phyloP scores from a whole-genome alignment of 2,797 vertebrate species.

The Eulemur coronatus region DNA sequence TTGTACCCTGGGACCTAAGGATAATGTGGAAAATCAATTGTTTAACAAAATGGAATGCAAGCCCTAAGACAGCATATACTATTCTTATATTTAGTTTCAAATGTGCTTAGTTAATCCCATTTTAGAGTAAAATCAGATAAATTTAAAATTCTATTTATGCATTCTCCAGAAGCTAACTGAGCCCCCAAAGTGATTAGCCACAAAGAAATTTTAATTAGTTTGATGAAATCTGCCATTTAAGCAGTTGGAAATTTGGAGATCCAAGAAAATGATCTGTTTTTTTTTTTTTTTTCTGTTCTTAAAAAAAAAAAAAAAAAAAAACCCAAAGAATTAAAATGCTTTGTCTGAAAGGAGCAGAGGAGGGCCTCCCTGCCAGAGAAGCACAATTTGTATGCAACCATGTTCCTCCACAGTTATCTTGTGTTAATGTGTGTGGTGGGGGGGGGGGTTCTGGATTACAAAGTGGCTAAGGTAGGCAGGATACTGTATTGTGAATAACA shows the following conservation, averaged over 20 bases:
- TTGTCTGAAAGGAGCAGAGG: slow-evolving; percentile 60
- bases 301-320: background rate
- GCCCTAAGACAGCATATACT: background rate
- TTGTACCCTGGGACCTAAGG: slow-evolving; percentile 69
- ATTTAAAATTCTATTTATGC: slow-evolving; percentile 65
- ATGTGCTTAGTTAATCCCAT: slow-evolving; percentile 50
- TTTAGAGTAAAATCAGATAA: slow-evolving; percentile 65
- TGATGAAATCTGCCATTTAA: slow-evolving; percentile 79
- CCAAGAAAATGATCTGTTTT: slow-evolving; percentile 44
- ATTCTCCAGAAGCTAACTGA: slow-evolving; percentile 68
- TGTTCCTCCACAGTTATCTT: slow-evolving; percentile 59
- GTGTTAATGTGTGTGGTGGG: slow-evolving; percentile 19
- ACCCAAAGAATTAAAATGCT: slow-evolving; percentile 66
- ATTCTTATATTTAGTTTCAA: slow-evolving; percentile 25
- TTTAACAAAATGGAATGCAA: slow-evolving; percentile 75
- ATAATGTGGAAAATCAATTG: slow-evolving; percentile 82
- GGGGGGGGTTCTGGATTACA: slow-evolving; percentile 53
- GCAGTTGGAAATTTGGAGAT: slow-evolving; percentile 74
- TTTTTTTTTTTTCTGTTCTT: too few species aligned
- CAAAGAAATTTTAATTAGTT: slow-evolving; percentile 81
- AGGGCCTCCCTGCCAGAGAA: slow-evolving; percentile 38
- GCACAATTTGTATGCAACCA: slow-evolving; percentile 69
- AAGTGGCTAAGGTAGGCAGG: slow-evolving; percentile 44
- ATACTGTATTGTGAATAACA: slow-evolving; percentile 59
- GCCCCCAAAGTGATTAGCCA: slow-evolving; percentile 69